These are phyloP conservation scores for Pica pica DNA, from an alignment of 2,113 vertebrate genomes.

Conservation along the genomic window DNA sequence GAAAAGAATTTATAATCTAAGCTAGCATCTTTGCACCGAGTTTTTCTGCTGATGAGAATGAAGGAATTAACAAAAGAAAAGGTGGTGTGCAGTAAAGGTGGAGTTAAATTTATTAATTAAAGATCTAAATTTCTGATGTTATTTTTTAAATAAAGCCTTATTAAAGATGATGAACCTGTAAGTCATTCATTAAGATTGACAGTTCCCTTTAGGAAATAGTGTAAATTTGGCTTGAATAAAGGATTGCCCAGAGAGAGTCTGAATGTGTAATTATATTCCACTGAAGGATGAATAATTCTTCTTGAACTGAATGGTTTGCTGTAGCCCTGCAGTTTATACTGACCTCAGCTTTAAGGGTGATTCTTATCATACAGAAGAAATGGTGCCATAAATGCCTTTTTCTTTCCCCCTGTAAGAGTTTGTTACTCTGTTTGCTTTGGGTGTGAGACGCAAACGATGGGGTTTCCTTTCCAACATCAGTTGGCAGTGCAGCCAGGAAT, in stretches of 20 bases:
- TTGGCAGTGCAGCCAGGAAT: not conserved
- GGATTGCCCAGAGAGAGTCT: not conserved
- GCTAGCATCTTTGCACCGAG: not conserved
- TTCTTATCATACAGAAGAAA: not conserved
- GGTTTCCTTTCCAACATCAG: not conserved
- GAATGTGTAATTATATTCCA: slow-evolving; percentile 11
- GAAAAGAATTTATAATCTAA: not conserved
- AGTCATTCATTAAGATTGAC: slow-evolving; percentile 18
- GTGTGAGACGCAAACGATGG: not conserved
- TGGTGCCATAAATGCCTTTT: not conserved
- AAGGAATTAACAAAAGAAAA: not conserved
- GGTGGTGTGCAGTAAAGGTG: not conserved
- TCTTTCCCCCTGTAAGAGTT: not conserved
- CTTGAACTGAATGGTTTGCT: not conserved
- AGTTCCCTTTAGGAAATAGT: slow-evolving; percentile 17
- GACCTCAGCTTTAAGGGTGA: not conserved
- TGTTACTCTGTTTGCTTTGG: not conserved
- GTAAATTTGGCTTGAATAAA: not conserved
- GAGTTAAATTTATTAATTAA: slow-evolving; percentile 14
- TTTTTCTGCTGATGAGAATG: not conserved
- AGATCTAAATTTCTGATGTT: not conserved
- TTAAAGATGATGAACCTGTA: slow-evolving; percentile 2
- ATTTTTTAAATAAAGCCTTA: not conserved
- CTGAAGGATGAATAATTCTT: slow-evolving; percentile 44
- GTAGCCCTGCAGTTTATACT: not conserved